phyloP scores from a whole-genome alignment of 2,797 vertebrate genomes.

The Pipistrellus pipistrellus region DNA sequence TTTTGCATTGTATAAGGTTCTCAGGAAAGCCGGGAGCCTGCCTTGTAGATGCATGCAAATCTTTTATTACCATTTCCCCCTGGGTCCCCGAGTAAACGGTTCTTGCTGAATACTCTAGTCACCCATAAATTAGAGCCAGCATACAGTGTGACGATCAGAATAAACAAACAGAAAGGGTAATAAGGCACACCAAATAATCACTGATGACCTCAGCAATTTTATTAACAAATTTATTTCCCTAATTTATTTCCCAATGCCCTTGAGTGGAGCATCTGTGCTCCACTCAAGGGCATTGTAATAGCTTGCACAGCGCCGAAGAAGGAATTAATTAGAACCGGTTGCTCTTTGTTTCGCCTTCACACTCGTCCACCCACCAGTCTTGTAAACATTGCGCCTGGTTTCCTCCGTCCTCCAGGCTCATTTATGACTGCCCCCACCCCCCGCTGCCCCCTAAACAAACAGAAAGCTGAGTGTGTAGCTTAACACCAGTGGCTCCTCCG shows the following conservation, averaged over 20 bases:
- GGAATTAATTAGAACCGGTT: conserved; percentile 80
- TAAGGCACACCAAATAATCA: conserved; percentile 56
- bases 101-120: neutral
- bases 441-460: conserved; percentile 30
- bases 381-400: conserved; percentile 87
- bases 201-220: conserved; percentile 84
- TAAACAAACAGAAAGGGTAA: conserved; percentile 73
- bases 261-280: conserved; percentile 71
- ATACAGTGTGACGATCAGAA: conserved; percentile 38
- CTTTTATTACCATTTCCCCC: neutral
- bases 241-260: neutral
- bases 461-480: conserved; percentile 49
- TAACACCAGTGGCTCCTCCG: conserved; percentile 21
- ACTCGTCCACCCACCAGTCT: conserved; percentile 77
- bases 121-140: conserved; percentile 31
- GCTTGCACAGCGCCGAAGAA: conserved; percentile 81
- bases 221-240: conserved; percentile 87
- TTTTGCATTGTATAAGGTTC: neutral
- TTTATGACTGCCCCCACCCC: neutral
- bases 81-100: neutral
- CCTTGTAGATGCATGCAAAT: neutral
- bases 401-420: conserved; percentile 59
- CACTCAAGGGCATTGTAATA: conserved; percentile 73
- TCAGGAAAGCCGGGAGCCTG: neutral
- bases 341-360: conserved; percentile 70